Evolutionary conservation across 2,113 vertebrate species (phyloP).

Genomic region (Triplophysa tibetana): DNA sequence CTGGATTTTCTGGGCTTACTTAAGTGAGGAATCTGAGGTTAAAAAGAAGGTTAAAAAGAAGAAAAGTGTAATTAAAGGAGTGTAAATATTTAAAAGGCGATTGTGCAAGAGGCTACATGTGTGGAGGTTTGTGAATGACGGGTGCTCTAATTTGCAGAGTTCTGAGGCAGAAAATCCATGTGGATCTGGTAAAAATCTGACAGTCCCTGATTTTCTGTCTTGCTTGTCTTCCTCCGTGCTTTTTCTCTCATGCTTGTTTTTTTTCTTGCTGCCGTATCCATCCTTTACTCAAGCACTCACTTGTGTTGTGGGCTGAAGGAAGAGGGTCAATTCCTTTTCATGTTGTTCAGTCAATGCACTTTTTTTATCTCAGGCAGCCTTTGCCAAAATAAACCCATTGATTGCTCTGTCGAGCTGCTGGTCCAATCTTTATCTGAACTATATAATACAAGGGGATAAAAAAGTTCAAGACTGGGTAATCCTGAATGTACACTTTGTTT

Average conservation of each 20-base stretch:
- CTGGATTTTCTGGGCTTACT: background rate
- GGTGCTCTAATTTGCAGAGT: too few species aligned
- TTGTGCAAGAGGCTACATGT: too few species aligned
- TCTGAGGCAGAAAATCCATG: too few species aligned
- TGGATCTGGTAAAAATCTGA: background rate
- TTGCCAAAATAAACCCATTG: conserved; percentile 55
- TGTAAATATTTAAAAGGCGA: too few species aligned
- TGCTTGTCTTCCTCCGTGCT: background rate
- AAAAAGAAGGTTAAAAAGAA: too few species aligned
- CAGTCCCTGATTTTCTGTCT: background rate
- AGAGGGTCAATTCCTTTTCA: conserved; percentile 53
- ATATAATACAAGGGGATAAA: conserved; percentile 20
- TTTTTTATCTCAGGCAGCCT: conserved; percentile 44
- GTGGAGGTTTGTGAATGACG: too few species aligned
- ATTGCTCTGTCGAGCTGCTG: conserved; percentile 36
- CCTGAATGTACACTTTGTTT: conserved; percentile 4
- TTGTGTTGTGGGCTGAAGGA: conserved; percentile 42
- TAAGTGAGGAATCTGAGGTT: too few species aligned
- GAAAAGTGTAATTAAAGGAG: too few species aligned
- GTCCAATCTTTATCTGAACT: conserved; percentile 46
- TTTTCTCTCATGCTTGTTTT: background rate
- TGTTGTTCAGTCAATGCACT: conserved; percentile 49
- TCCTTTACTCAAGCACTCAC: background rate
- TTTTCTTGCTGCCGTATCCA: conserved; percentile 6
- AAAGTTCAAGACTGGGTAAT: conserved; percentile 24